A percentile compares a stretch with the other conserved stretches of the same genome.
Evolutionary conservation across 2,113 vertebrate genomes (phyloP).

Genomic region (Crotophaga sulcirostris): DNA sequence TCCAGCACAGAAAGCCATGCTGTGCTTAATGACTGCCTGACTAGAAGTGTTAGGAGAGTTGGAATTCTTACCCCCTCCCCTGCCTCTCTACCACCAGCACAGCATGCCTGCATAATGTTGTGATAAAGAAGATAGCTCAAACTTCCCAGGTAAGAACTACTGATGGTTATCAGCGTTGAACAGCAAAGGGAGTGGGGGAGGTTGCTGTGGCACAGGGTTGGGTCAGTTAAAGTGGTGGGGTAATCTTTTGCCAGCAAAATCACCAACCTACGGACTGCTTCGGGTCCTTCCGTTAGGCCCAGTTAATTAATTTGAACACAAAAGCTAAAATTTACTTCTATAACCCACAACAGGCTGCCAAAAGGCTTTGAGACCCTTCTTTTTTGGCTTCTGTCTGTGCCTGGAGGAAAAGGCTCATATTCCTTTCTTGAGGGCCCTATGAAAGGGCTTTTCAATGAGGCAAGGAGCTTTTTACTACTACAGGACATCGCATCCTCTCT

Average conservation of each 20-base stretch:
- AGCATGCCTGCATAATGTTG: background rate
- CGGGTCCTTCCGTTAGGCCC: background rate
- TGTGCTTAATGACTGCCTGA: constrained; percentile 9
- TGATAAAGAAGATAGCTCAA: background rate
- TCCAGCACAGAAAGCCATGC: background rate
- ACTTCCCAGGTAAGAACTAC: background rate
- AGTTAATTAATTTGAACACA: background rate
- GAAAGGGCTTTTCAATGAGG: background rate
- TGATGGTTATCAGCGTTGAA: background rate
- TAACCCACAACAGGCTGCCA: background rate
- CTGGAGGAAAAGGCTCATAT: background rate
- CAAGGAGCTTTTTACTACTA: background rate
- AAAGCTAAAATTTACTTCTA: background rate
- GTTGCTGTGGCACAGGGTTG: background rate
- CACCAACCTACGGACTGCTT: background rate
- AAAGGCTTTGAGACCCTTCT: background rate
- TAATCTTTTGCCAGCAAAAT: background rate
- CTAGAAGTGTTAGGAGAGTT: background rate
- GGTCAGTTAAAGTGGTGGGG: background rate
- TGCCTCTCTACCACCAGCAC: background rate
- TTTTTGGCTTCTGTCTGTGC: background rate
- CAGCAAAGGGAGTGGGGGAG: background rate
- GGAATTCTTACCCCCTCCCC: background rate
- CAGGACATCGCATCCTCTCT: background rate
- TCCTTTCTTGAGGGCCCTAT: background rate